These are phyloP conservation scores for Heliconius hortense DNA, from an alignment of 2,888 invertebrate genomes.

Conservation along the genomic window DNA sequence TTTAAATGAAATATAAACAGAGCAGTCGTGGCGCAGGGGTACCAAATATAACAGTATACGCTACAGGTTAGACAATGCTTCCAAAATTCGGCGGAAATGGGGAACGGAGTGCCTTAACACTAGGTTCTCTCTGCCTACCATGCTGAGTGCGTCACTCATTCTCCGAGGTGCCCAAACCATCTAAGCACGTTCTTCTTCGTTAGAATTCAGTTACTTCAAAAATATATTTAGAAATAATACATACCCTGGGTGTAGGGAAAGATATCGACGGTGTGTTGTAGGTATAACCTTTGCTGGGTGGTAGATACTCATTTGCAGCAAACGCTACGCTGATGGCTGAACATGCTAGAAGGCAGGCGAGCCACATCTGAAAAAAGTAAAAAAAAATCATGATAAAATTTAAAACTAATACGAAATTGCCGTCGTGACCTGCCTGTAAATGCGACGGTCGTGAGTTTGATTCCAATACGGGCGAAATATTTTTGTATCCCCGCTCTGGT, in stretches of 20 bases:
- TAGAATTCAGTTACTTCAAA: too few relatives aligned
- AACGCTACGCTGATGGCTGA: constrained; percentile 80
- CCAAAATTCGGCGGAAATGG: too few relatives aligned
- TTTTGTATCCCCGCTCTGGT: not conserved
- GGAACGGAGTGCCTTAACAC: too few relatives aligned
- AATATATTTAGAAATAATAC: constrained; percentile 11
- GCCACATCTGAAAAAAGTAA: constrained; percentile 74
- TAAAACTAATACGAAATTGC: not conserved
- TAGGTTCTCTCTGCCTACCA: too few relatives aligned
- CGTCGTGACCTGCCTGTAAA: too few relatives aligned
- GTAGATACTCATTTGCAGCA: constrained; percentile 88
- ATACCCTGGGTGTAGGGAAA: constrained; percentile 65
- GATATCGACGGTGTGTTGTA: constrained; percentile 86
- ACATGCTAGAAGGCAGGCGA: constrained; percentile 71
- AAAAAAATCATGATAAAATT: not conserved
- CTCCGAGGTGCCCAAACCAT: too few relatives aligned
- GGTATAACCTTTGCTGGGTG: constrained; percentile 87
- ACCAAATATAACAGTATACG: too few relatives aligned
- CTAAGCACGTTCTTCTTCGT: too few relatives aligned
- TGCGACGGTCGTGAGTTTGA: not conserved
- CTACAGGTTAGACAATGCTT: too few relatives aligned
- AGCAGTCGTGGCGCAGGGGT: too few relatives aligned
- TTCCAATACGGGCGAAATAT: not conserved
- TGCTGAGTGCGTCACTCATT: too few relatives aligned
- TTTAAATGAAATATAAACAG: not conserved